Evolutionary conservation across 2,797 vertebrate species (phyloP), one percentile per base, ranked within the genome.

Genomic region (Ambastaia sidthimunki): DNA sequence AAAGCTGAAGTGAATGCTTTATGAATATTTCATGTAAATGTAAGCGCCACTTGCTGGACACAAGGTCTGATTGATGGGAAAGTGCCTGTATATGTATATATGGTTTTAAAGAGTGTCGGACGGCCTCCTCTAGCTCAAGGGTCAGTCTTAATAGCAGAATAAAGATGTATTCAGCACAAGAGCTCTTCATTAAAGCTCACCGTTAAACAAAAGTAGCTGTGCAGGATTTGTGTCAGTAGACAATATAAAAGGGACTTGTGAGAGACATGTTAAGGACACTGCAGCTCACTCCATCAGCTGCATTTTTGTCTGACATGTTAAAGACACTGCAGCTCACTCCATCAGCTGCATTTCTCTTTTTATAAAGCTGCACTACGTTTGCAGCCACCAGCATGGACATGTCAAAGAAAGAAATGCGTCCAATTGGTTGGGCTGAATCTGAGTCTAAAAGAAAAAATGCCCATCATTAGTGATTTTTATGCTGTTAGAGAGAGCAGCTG

Each of bases 11-110:
- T 93, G 93, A 96, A 96, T 96, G 95, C 93, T 88, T 95, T 95
- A 97, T 99, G 97, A 99, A 99, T 99, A 98, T 99, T 98, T 98
- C 96, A 99, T 96, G 95, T 98, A 97, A 97, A 97, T 96, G 95
- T 95, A 96, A 95, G 96, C 93, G 94, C 94, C 97, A 98, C 95
- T 98, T 98, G 98, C 95, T 93, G 95, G 93, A 95, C 93, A 91
- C 90, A 91, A 91, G 92, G 95, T 93, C 93, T 97, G 97, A 97
- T 96, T 96, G 96, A 97, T 96, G 95, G 92, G 92, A 91, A 95
- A 97, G 94, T 95, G 95, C 93, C 92, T 96, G 93, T 95, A 95
- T 96, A 96, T 91, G 92, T 92, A 94, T 28, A 28, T 28, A 94
- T 92, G 94, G 96, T 91, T 93, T 94, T 96, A 96, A 97, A 97